Conservation (phyloP, 2,113 vertebrate genomes). For the Pseudopipra pipra region DNA sequence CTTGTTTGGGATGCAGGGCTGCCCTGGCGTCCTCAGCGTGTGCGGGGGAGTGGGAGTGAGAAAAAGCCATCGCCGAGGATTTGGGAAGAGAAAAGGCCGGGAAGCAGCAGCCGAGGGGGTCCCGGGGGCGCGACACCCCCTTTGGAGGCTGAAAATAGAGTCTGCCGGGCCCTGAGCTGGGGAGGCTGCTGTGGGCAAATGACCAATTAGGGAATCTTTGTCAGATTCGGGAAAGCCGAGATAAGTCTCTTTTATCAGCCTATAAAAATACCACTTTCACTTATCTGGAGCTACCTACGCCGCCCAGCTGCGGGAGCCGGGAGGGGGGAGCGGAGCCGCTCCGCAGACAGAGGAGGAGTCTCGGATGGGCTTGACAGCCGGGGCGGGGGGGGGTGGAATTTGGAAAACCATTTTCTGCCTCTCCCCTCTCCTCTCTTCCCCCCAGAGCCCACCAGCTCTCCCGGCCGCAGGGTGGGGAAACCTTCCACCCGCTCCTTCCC, state of each 20-base stretch:
- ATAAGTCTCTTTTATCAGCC: slow-evolving; percentile 76
- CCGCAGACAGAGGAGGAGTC: neutral
- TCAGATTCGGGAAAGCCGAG: slow-evolving; percentile 58
- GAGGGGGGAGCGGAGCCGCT: neutral
- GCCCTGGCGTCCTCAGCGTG: rapidly evolving
- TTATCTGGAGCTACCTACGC: slow-evolving; percentile 65
- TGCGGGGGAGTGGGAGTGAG: rapidly evolving
- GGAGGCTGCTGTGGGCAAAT: slow-evolving; percentile 22
- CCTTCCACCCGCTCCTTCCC: neutral
- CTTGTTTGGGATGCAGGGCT: neutral
- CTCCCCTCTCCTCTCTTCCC: neutral
- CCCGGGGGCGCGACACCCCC: neutral
- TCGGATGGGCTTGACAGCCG: neutral
- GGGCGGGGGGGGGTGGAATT: neutral
- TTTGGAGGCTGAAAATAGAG: slow-evolving; percentile 23
- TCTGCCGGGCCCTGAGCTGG: neutral
- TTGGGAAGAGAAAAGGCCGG: neutral
- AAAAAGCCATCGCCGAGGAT: rapidly evolving
- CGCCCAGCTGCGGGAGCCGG: slow-evolving; percentile 47
- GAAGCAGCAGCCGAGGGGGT: neutral
- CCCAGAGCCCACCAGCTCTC: neutral
- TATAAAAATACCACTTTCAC: slow-evolving; percentile 80
- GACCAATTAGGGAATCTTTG: slow-evolving; percentile 69
- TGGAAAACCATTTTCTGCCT: neutral
- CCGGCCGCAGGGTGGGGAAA: rapidly evolving